Evolutionary conservation across 2,888 invertebrate species (phyloP), one percentile per base, ranked within the genome.

Genomic region (Orthosia gracilis): DNA sequence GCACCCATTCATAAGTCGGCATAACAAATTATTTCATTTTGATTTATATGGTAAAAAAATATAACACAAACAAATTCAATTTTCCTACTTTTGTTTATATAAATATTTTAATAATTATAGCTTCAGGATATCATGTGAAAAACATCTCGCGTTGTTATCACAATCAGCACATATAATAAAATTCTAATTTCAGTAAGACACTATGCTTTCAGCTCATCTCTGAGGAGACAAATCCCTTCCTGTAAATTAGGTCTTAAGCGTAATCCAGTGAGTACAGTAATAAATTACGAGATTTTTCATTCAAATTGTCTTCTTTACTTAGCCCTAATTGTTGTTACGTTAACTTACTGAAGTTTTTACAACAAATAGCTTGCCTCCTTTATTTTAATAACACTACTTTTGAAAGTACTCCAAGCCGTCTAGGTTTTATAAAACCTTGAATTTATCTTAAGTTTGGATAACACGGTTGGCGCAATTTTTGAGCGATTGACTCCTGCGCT

Each of bases 261-360:
- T 45, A 50, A 78, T 55, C 45, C 21, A 49, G 17, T 55, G 23
- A 45, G 13, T 17, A 17, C n/a, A 62, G 50, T 47, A 17, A 50
- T n/a, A 40, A 61, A 72, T 57, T 47, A 61, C 12, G 50, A n/a
- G 11, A 13, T 52, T 58, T 73, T 49, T 59, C 23, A 69, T 72
- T 47, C 26, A 26, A 73, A 65, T 50, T 50, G 23, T 65, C 23
- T 64, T 50, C 21, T 79, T 13, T 26, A 54, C 2, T 17, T 40
- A 21, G 23, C 40, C 18, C 5, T 79, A 40, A 79, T 79, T 59
- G 18, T n/a, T 50, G 63, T 79, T 64, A 31, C 13, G 15, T 57
- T 17, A 31, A 50, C n/a, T 62, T 31, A 7, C 1, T 18, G 4
- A 63, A 26, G 18, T 40, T 47, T 58, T 63, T n/a, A 45, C 15